Evolutionary conservation across 1,140 invertebrate genomes (phyloP), one percentile per base, ranked within the genome.

Genomic region (Eupeodes corollae): DNA sequence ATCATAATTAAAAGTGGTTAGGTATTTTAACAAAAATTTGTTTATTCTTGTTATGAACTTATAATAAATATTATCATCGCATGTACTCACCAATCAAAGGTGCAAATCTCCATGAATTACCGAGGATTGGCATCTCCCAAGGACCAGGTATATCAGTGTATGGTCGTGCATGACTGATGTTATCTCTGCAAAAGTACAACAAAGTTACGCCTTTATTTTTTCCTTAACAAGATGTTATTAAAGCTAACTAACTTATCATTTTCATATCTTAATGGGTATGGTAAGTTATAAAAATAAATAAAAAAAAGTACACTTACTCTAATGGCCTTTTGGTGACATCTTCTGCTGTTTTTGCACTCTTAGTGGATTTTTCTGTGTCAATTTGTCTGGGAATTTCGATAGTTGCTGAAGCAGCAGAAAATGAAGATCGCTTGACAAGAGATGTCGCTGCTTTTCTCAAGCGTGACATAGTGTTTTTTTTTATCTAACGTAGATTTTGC

Each of bases 71-170:
- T 5, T 3, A 26, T 3, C 8, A 5, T 26, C 8, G 21, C 13
- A 12, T n/a, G n/a, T 34, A 40, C 65, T 70, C 71, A 82, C 80
- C 80, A 57, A 84, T 75, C 47, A 76, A 16, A 59, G 83, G 72
- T 38, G 86, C 77, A 65, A 88, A 87, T 51, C 84, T 69, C 85
- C 84, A 89, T 12, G 83, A 80, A 63, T 88, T 90, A 26, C 87
- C 86, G 15, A 89, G 67, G 6, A 89, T 30, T 1, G 86, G 86
- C 46, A 87, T 63, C 11, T 82, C 79, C 62, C 72, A 79, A 1
- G 86, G 86, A 19, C 87, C 86, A 5, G 87, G 86, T 47, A 90
- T 79, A 47, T 77, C 74, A 9, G 70, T 61, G 56, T 84, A 88
- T 6, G 82, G 76, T 56, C 59, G 58, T 16, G 55, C 57, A 52